Base-by-base conservation (phyloP, 2,113 vertebrate species). In the Pygoscelis antarcticus region DNA sequence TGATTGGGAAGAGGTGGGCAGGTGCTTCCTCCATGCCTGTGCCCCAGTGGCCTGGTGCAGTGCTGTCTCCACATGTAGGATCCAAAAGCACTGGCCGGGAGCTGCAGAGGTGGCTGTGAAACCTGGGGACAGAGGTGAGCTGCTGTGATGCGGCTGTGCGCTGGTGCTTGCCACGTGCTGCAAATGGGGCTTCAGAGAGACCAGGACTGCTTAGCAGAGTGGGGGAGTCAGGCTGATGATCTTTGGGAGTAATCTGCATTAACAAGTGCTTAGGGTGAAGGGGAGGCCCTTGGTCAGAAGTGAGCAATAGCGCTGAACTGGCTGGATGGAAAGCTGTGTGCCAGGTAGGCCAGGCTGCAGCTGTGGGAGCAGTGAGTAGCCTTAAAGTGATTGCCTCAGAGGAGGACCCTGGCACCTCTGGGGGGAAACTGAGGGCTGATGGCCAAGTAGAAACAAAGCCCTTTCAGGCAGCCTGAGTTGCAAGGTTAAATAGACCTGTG, bases 141-240 rank as follows among this genome's bases (percentile, higher is more conserved):
- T 34, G 19, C 27, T 57, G 42, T 57, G 32, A 16, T 19, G 34
- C 0, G 0, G 10, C 42, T 70, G 22, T 29, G 8, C 0, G 0
- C 38, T 60, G 34, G 13, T 18, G 34, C 58, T 82, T 65, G 38
- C 18, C 21, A 2, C 10, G 38, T 65, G 58, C 52, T 83, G n/a
- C 21, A 27, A 4, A 44, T 14, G 57, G 40, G 30, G 16, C 52
- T 61, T 72, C 32, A 74, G 72, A 52, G 68, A 51, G 66, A 83
- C 32, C 17, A 40, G 42, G 34, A 42, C 34, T 0, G 2, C 58
- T 66, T 42, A 64, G 58, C 52, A 87, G 46, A 40, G 40, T 4
- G 1, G 9, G n/a, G n/a, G n/a, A 72, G n/a, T 72, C 16, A 11
- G 42, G 81, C 42, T 64, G 69, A 22, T 46, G 49, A 8, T 49